Percentiles rank a stretch among this genome's conserved stretches.
These are phyloP conservation scores for Pantala flavescens DNA, from an alignment of 1,140 invertebrate genomes.

Conservation along the genomic window DNA sequence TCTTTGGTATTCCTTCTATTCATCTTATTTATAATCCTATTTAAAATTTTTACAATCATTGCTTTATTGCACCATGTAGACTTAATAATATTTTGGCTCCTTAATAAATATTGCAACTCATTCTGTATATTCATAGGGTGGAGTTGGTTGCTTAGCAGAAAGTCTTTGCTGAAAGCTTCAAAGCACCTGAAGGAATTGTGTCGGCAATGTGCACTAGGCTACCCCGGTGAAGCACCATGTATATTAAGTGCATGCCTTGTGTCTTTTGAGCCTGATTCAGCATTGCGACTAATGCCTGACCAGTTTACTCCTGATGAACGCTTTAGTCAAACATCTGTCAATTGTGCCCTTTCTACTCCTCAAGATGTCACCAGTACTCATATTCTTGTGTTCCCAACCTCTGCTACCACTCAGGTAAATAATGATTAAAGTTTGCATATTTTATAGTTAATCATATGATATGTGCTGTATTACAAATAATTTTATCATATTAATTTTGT, in stretches of 20 bases:
- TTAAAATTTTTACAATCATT: too few species aligned
- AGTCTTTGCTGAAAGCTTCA: constrained; percentile 78
- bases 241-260: constrained; percentile 95
- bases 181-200: constrained; percentile 84
- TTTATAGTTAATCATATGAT: neutral
- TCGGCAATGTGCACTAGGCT: constrained; percentile 71
- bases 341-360: constrained; percentile 76
- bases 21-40: too few species aligned
- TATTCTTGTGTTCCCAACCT: constrained; percentile 97
- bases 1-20: too few species aligned
- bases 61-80: too few species aligned
- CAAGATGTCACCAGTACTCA: constrained; percentile 94
- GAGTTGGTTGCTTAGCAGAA: constrained; percentile 85
- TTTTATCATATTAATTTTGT: too few species aligned
- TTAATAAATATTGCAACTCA: too few species aligned
- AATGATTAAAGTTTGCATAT: constrained; percentile 19
- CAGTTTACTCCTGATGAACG: constrained; percentile 86
- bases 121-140: constrained; percentile 65
- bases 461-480: too few species aligned
- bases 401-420: constrained; percentile 81
- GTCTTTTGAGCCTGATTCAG: constrained; percentile 89
- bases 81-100: too few species aligned
- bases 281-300: constrained; percentile 87
- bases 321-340: constrained; percentile 72
- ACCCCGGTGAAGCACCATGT: constrained; percentile 68